Percentiles rank a stretch among this genome's conserved stretches.
phyloP scores from a whole-genome alignment of 2,113 vertebrate genomes.

The Sus scrofa region T2T-Sscrofa CM000812.6:287232501-287233000 shows the following conservation, averaged over 20 bases:
- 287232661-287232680: neutral
- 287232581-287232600: rapidly evolving
- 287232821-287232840: too few species aligned
- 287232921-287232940: rapidly evolving
- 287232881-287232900: rapidly evolving
- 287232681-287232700: rapidly evolving
- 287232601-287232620: too few species aligned
- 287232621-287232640: rapidly evolving
- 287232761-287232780: rapidly evolving
- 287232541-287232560: rapidly evolving
- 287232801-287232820: neutral
- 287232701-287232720: rapidly evolving
- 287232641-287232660: rapidly evolving
- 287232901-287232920: rapidly evolving
- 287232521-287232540: neutral
- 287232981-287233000: neutral
- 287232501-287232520: rapidly evolving
- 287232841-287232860: neutral
- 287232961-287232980: neutral
- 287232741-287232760: rapidly evolving
- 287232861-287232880: rapidly evolving
- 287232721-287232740: rapidly evolving
- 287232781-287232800: rapidly evolving
- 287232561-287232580: rapidly evolving
- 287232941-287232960: rapidly evolving